Evolutionary conservation across 53 echinoderm and acorn worm species (phyloP), one percentile per base, ranked within the genome.

Genomic region (Holothuria scabra): DNA sequence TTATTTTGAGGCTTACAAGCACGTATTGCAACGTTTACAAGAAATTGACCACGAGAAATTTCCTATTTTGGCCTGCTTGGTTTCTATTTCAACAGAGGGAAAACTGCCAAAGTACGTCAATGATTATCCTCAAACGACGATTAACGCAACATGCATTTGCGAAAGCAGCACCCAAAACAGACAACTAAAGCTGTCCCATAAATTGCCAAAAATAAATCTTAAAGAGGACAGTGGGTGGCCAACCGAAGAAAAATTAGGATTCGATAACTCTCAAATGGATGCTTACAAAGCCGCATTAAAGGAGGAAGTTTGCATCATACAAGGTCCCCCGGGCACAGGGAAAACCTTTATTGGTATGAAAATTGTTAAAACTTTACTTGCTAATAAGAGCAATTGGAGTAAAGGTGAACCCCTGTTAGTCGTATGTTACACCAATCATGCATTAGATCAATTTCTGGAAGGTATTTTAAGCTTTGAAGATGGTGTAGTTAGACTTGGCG

Each of bases 371-470:
- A 76, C 91, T 3, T 81, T 95, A 63, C 85, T 91, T 16, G 49
- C 5, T 13, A 87, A 91, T 58, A 81, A 55, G 29, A 38, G 66
- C 14, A n/a, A 18, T 20, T 78, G 49, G 79, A 29, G 65, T 57
- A 29, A 19, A 24, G 26, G 7, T 34, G 44, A 74, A 16, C 90
- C 94, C 1, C 80, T 97, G 22, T 67, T 97, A 12, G 89, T 97
- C 0, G 86, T 97, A 21, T 92, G 94, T 79, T 90, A 94, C 67
- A 94, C 94, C 29, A 92, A 90, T 34, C 94, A 92, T 57, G 92
- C 97, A 19, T 88, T 97, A n/a, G 97, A 97, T 85, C 94, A 97
- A 72, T 97, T 94, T 87, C 86, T 97, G 2, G 86, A 91, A 65
- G 92, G 92, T 9, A 88, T 97, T 26, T 28, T 83, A 5, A n/a